Evolutionary conservation across 2,113 vertebrate species (phyloP).

Genomic region (Upupa epops): DNA sequence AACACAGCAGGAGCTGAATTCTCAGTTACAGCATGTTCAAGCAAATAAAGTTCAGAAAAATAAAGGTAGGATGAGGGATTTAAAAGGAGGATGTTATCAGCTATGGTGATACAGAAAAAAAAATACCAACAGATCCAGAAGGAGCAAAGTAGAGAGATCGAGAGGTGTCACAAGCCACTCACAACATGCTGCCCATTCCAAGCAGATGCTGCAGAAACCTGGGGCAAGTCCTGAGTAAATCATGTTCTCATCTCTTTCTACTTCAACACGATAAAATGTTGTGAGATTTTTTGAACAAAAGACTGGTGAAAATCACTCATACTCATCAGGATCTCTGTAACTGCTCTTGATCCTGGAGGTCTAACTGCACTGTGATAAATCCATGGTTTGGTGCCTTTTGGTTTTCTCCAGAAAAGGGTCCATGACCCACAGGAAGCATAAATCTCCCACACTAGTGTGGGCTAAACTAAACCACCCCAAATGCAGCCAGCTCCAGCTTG

Average conservation of each 20-base stretch:
- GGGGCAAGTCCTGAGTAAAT: accelerated
- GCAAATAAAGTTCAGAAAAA: background rate
- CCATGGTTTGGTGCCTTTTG: background rate
- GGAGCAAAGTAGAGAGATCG: background rate
- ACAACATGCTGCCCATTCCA: accelerated
- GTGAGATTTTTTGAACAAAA: background rate
- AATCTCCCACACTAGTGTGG: background rate
- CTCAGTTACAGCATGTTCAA: background rate
- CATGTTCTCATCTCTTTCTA: background rate
- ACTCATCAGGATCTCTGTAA: background rate
- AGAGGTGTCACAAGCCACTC: slow-evolving; percentile 7
- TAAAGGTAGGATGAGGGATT: background rate
- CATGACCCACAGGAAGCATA: background rate
- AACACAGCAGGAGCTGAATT: background rate
- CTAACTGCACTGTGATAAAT: background rate
- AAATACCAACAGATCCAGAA: background rate
- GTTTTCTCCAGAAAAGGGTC: background rate
- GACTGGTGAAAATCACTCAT: background rate
- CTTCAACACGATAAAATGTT: background rate
- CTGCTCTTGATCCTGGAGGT: background rate
- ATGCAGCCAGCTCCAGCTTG: background rate
- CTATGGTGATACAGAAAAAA: background rate
- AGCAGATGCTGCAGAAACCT: background rate
- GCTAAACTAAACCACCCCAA: background rate
- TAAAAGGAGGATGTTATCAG: background rate